A percentile compares a stretch with the other conserved stretches of the same genome.
These are phyloP conservation scores for Phytoseiulus persimilis DNA, from an alignment of 2,888 invertebrate species.

Conservation along the genomic window DNA sequence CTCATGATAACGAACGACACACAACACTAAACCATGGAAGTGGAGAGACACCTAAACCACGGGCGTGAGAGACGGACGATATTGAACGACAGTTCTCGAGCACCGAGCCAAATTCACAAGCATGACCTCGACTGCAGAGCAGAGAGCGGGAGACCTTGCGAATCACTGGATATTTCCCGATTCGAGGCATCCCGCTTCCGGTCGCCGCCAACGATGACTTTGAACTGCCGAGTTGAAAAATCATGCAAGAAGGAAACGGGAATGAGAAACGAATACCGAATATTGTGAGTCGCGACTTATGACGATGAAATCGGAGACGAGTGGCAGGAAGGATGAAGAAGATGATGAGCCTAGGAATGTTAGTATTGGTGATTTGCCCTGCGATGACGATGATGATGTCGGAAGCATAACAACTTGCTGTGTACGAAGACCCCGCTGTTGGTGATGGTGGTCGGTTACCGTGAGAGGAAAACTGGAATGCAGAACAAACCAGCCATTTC, in stretches of 20 bases:
- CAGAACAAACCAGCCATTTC: not conserved
- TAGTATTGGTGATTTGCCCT: not conserved
- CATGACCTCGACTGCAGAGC: too few species aligned
- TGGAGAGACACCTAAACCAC: too few species aligned
- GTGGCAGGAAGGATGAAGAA: not conserved
- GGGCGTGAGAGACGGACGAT: too few species aligned
- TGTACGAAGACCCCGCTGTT: not conserved
- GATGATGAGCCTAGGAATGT: not conserved
- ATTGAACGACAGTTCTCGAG: too few species aligned
- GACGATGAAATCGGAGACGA: not conserved
- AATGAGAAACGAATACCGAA: not conserved
- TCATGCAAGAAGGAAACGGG: not conserved
- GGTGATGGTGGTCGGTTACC: not conserved
- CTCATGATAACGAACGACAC: too few species aligned
- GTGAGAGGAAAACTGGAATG: not conserved
- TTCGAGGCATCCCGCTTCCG: too few species aligned
- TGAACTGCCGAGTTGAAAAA: not conserved
- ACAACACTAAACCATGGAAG: too few species aligned
- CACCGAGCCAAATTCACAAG: too few species aligned
- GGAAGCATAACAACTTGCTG: not conserved
- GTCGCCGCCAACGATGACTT: not conserved
- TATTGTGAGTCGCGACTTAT: not conserved
- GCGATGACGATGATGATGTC: slow-evolving; percentile 11
- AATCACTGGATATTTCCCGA: too few species aligned
- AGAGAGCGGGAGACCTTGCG: too few species aligned